These are phyloP conservation scores for Drosophila navojoa DNA, from an alignment of 1,140 invertebrate genomes.

Conservation along the genomic window DNA sequence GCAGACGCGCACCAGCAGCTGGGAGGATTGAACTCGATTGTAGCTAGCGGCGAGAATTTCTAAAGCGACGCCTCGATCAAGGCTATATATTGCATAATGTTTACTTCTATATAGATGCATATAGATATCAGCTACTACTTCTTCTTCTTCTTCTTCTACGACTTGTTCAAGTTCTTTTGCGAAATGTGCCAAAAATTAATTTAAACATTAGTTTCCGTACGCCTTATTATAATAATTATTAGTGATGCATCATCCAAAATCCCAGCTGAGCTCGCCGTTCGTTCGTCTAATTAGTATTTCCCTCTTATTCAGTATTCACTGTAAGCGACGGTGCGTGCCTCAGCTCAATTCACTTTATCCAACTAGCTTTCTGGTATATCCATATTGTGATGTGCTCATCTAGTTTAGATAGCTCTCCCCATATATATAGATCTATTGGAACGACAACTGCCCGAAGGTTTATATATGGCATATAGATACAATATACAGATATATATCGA, in stretches of 20 bases:
- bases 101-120: not conserved
- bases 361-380: constrained; percentile 44
- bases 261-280: constrained; percentile 15
- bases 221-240: not conserved
- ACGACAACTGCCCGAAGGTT: constrained; percentile 50
- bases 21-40: constrained; percentile 82
- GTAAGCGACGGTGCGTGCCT: not conserved
- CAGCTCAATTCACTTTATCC: not conserved
- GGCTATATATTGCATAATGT: constrained; percentile 7
- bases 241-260: not conserved
- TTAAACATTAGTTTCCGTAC: constrained; percentile 43
- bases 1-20: constrained; percentile 84
- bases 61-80: constrained; percentile 30
- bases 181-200: constrained; percentile 82
- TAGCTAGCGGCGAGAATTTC: constrained; percentile 31
- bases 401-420: constrained; percentile 43
- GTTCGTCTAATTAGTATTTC: constrained; percentile 8
- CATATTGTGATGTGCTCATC: constrained; percentile 78
- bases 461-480: constrained; percentile 36
- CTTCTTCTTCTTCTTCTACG: constrained; percentile 17
- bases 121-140: too few relatives aligned
- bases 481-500: constrained; percentile 42
- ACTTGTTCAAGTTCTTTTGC: constrained; percentile 36
- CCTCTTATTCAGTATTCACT: constrained; percentile 21
- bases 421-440: constrained; percentile 21